phyloP scores from a whole-genome alignment of 2,113 vertebrate species.

The Oreochromis spilurus region DNA sequence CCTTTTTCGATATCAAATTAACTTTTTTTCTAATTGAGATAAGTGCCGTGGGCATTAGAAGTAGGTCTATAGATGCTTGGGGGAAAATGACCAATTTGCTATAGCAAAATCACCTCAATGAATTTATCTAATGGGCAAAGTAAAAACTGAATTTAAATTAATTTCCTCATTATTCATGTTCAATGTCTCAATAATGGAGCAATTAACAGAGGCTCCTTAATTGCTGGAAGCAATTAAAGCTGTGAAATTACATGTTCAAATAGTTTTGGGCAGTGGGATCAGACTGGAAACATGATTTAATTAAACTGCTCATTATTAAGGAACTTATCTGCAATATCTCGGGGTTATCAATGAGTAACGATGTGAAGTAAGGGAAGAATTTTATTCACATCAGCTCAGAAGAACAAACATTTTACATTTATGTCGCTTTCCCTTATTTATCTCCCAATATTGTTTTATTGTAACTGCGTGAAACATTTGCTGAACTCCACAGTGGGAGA shows the following conservation, averaged over 20 bases:
- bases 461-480: slow-evolving; percentile 5
- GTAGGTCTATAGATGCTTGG: neutral
- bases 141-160: slow-evolving; percentile 14
- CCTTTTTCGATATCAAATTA: neutral
- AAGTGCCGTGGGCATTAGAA: neutral
- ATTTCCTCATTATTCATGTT: slow-evolving; percentile 30
- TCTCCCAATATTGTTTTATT: neutral
- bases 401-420: neutral
- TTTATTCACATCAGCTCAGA: neutral
- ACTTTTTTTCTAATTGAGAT: neutral
- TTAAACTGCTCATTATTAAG: slow-evolving; percentile 33
- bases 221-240: slow-evolving; percentile 51
- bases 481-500: neutral
- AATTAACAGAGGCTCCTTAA: slow-evolving; percentile 49
- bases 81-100: neutral
- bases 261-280: slow-evolving; percentile 22
- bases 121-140: neutral
- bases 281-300: slow-evolving; percentile 38
- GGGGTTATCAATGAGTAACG: neutral
- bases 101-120: neutral
- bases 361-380: neutral
- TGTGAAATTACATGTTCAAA: slow-evolving; percentile 43
- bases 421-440: neutral
- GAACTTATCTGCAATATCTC: slow-evolving; percentile 3
- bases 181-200: slow-evolving; percentile 26